Evolutionary conservation across 2,888 invertebrate species (phyloP), one percentile per base, ranked within the genome.

Genomic region (Athrips mouffetella): DNA sequence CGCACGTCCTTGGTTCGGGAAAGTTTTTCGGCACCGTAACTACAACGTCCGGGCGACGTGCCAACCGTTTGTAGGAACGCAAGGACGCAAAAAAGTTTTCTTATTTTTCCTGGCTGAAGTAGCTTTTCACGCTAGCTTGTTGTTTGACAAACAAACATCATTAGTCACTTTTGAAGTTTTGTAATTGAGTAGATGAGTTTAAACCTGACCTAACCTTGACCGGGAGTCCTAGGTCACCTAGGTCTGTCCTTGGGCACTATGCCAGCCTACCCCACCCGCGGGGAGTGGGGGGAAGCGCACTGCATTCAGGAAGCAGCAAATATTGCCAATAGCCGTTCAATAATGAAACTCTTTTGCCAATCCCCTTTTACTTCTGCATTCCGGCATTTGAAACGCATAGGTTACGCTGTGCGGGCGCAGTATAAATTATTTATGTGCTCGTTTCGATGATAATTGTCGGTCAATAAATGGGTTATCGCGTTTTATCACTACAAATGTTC

Each of bases 231-330:
- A 81, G 83, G 79, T 63, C 71, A 66, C 72, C 79, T 81, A 78
- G 73, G 58, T 56, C 50, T 60, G 81, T 78, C 84, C 85, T 80
- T 80, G 86, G 84, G 83, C 82, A 57, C 30, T 27, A 50, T 75
- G 83, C 86, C 83, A 84, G 63, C 62, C 27, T 54, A 61, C 50
- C 59, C 51, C 44, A 49, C 23, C 45, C 45, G n/a, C 46, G 52
- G 52, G 29, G n/a, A n/a, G n/a, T n/a, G n/a, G n/a, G 27, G 35
- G 52, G 46, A 52, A 53, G 65, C 65, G 66, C 64, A 59, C 51
- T 25, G 16, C 18, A 54, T 51, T 55, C 73, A 75, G 79, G 74
- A 81, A 82, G 71, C 61, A 56, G 62, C 63, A 72, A 63, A 76
- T 81, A 79, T 74, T 71, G 65, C 66, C 70, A 72, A 78, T 77